A percentile compares a stretch with the other conserved stretches of the same genome.
Conservation (phyloP, 2,797 vertebrate genomes). For the Otolemur crassicaudatus region DNA sequence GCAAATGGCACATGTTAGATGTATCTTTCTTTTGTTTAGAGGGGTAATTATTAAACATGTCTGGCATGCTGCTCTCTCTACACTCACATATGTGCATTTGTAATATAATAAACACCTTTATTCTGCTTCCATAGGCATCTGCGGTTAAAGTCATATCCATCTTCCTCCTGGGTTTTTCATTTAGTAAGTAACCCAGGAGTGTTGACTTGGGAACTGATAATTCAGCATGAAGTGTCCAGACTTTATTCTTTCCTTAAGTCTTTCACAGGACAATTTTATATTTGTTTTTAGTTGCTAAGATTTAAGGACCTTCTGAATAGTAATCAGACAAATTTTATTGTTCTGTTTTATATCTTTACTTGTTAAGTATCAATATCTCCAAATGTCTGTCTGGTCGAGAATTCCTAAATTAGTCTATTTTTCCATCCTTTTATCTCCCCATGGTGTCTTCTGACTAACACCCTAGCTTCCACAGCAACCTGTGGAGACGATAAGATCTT, state of each 20-base stretch:
- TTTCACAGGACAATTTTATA: not conserved
- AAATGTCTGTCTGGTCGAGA: not conserved
- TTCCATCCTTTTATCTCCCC: not conserved
- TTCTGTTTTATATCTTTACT: not conserved
- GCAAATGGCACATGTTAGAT: not conserved
- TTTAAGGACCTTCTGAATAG: not conserved
- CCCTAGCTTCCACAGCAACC: not conserved
- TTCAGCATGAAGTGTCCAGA: not conserved
- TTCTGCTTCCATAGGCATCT: not conserved
- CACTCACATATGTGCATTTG: not conserved
- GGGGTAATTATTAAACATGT: not conserved
- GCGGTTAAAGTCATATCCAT: not conserved
- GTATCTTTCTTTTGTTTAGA: slow-evolving; percentile 5
- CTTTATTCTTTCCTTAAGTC: not conserved
- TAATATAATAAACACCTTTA: not conserved
- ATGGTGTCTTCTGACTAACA: not conserved
- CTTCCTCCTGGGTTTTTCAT: not conserved
- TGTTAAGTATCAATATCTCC: not conserved
- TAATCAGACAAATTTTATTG: not conserved
- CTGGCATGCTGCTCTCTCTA: not conserved
- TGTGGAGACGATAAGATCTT: not conserved
- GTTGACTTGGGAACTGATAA: not conserved
- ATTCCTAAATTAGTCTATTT: not conserved
- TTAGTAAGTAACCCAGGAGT: not conserved
- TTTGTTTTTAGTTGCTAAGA: slow-evolving; percentile 27